Evolutionary conservation across 2,888 invertebrate genomes (phyloP), one percentile per base, ranked within the genome.

Genomic region (Mantis religiosa): DNA sequence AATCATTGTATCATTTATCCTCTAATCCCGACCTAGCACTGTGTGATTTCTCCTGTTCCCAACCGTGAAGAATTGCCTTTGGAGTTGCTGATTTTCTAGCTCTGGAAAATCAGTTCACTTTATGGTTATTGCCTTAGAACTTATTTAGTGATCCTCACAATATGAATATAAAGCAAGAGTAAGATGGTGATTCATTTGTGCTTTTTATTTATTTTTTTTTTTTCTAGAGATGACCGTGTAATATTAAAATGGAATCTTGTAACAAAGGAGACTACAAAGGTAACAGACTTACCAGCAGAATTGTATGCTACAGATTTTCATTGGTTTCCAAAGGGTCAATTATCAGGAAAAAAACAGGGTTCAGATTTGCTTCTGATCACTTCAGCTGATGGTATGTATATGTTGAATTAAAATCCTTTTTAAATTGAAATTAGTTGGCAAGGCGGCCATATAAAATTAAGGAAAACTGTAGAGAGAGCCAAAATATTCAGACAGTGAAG

Each of bases 301-400:
- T 95, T 98, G 91, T 97, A 95, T 93, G 98, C 99, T 1, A 98
- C 97, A 2, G 97, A 97, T 91, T 95, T 99, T 95, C 97, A 99
- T 93, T 97, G 98, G 95, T 96, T 97, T 92, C 97, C 97, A 0
- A 95, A 97, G 91, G 94, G 91, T 92, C 85, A 92, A 92, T 83
- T 89, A 90, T 82, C 93, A 91, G 91, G 93, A 93, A 91, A 95
- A 88, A 92, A 91, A 86, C 91, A 91, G 83, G 93, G 96, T 87
- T 95, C 96, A 88, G 98, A 99, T 92, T 95, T 98, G 34, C 96
- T 99, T 91, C 94, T 98, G 84, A 95, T 99, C 82, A 96, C 97
- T 15, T 96, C 98, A 89, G 97, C 97, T 25, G 98, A 99, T 94
- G 99, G 99, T 93, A 95, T 94, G 93, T 94, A 30, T 34, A 41